phyloP scores from a whole-genome alignment of 2,888 invertebrate genomes.

The Mythimna albipuncta region DNA sequence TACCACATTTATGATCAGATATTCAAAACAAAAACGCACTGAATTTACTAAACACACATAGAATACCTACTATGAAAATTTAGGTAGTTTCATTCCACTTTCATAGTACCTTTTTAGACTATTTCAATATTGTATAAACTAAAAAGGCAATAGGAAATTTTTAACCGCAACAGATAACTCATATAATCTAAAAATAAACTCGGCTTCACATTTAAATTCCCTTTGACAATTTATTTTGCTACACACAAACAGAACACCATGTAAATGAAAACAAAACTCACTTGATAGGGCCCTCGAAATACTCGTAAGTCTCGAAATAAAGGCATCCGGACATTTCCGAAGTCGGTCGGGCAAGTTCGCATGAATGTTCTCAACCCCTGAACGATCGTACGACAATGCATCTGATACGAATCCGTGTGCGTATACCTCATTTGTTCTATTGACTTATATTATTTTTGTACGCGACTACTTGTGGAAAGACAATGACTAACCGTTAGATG shows the following conservation, averaged over 20 bases:
- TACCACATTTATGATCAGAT: not conserved
- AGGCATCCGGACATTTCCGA: constrained; percentile 78
- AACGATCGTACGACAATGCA: constrained; percentile 80
- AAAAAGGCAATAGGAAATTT: too few relatives aligned
- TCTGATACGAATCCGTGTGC: constrained; percentile 84
- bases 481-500: constrained; percentile 62
- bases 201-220: not conserved
- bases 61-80: not conserved
- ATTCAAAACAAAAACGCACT: not conserved
- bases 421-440: constrained; percentile 60
- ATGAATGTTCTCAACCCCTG: constrained; percentile 85
- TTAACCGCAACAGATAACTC: constrained; percentile 1
- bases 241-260: constrained; percentile 68
- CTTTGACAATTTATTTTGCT: constrained; percentile 10
- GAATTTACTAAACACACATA: not conserved
- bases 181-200: not conserved
- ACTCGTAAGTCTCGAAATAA: constrained; percentile 70
- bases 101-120: not conserved
- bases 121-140: not conserved
- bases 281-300: constrained; percentile 84
- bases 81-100: not conserved
- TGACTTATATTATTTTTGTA: constrained; percentile 55
- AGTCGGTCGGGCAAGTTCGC: constrained; percentile 65
- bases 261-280: constrained; percentile 80
- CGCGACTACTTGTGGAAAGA: constrained; percentile 53